phyloP scores from a whole-genome alignment of 1,140 invertebrate genomes.

The Heliconius melpomene region DNA sequence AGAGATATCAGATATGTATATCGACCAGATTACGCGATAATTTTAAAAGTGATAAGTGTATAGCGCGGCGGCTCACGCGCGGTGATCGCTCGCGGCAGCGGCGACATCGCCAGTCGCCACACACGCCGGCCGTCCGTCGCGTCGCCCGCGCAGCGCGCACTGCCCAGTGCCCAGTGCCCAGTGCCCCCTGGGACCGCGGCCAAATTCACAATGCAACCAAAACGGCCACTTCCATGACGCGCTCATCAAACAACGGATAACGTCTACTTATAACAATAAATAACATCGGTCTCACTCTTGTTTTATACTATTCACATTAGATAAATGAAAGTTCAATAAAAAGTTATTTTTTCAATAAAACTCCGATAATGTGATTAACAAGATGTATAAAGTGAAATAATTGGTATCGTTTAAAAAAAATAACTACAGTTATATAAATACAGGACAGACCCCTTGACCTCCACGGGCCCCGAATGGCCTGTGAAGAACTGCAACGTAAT shows the following conservation, averaged over 20 bases:
- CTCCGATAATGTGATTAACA: background rate
- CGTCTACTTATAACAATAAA: slow-evolving; percentile 36
- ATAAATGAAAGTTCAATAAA: background rate
- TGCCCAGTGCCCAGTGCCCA: background rate
- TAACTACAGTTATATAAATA: no score
- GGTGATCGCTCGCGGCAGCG: background rate
- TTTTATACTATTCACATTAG: background rate
- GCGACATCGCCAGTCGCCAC: background rate
- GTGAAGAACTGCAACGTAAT: no score
- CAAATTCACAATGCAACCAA: slow-evolving; percentile 45
- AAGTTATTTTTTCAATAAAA: background rate
- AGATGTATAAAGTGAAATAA: no score
- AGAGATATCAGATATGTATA: slow-evolving; percentile 41
- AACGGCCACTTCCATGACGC: slow-evolving; percentile 32
- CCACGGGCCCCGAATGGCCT: no score
- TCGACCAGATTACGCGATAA: slow-evolving; percentile 53
- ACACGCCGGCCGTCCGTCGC: background rate
- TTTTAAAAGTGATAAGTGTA: slow-evolving; percentile 44
- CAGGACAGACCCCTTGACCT: no score
- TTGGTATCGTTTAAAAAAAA: no score
- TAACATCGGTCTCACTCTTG: background rate
- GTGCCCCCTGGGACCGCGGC: slow-evolving; percentile 40
- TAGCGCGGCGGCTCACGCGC: background rate
- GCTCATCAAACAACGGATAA: slow-evolving; percentile 34
- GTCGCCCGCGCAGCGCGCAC: slow-evolving; percentile 27